phyloP scores from a whole-genome alignment of 2,888 invertebrate species.

The Polydesmus complanatus region DNA sequence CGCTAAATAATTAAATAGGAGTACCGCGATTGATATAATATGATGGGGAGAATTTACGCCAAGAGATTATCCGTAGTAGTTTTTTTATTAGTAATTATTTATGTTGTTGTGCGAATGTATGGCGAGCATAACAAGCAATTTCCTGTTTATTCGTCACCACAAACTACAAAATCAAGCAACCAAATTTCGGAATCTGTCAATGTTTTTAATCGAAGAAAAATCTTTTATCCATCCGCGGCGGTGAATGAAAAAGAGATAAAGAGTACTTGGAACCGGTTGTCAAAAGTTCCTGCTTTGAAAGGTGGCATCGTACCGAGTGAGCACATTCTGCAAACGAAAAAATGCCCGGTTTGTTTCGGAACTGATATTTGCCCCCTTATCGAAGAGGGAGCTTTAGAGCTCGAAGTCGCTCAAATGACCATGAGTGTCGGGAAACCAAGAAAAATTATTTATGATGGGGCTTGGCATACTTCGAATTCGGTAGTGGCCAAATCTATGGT shows the following conservation, averaged over 20 bases:
- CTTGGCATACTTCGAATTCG: conserved; percentile 1
- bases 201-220: neutral
- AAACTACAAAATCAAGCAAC: neutral
- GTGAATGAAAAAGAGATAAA: neutral
- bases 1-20: no score
- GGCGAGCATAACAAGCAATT: neutral
- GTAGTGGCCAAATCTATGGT: conserved; percentile 5
- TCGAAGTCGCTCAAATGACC: conserved; percentile 4
- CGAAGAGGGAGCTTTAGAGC: neutral
- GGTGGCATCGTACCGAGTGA: conserved; percentile 3
- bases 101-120: neutral
- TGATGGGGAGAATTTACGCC: conserved; percentile 10
- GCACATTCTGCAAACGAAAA: neutral
- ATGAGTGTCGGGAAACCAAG: conserved; percentile 5
- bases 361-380: conserved; percentile 7
- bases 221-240: neutral
- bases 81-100: conserved; percentile 1
- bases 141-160: neutral
- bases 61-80: conserved; percentile 1
- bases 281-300: neutral
- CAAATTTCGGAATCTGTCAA: neutral
- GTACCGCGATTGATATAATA: no score
- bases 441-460: conserved; percentile 1
- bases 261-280: neutral
- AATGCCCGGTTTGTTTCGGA: conserved; percentile 13